A percentile compares a stretch with the other conserved stretches of the same genome.
phyloP scores from a whole-genome alignment of 37 sponge, comb jelly and placozoan genomes.

The Agelas oroides region DNA sequence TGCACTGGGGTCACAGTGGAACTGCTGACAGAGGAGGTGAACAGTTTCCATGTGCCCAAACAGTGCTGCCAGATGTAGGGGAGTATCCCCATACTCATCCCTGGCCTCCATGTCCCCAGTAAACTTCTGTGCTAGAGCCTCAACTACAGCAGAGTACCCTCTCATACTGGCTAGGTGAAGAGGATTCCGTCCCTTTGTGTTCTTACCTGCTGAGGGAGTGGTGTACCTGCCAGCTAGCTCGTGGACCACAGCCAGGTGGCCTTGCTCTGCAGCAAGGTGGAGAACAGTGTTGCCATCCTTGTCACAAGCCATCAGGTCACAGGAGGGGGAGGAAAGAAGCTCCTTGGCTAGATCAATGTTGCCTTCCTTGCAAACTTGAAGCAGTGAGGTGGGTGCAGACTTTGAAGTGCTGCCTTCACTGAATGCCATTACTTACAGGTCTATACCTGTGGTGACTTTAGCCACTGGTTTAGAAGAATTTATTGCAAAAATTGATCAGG shows the following conservation, averaged over 20 bases:
- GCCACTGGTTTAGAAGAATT: too few species aligned
- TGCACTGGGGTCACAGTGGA: background rate
- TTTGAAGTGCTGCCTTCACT: too few species aligned
- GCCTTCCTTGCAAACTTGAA: background rate
- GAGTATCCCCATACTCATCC: background rate
- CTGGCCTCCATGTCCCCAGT: background rate
- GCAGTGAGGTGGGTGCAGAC: background rate
- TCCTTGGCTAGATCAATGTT: background rate
- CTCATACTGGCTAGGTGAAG: too few species aligned
- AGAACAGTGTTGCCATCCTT: background rate
- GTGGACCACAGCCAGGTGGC: too few species aligned
- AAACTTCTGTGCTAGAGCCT: background rate
- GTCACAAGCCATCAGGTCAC: constrained; percentile 5
- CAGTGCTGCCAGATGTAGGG: background rate
- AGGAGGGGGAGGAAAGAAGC: background rate
- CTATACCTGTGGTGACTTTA: background rate
- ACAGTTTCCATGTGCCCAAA: background rate
- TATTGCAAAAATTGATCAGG: too few species aligned
- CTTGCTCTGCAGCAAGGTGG: background rate
- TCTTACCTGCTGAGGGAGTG: background rate
- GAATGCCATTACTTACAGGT: too few species aligned
- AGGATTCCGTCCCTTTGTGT: background rate
- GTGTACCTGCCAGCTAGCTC: too few species aligned
- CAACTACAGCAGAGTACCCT: too few species aligned
- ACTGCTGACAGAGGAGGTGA: too few species aligned